phyloP scores from a whole-genome alignment of 2,113 vertebrate species.

The Sterrhoptilus dennistouni region DNA sequence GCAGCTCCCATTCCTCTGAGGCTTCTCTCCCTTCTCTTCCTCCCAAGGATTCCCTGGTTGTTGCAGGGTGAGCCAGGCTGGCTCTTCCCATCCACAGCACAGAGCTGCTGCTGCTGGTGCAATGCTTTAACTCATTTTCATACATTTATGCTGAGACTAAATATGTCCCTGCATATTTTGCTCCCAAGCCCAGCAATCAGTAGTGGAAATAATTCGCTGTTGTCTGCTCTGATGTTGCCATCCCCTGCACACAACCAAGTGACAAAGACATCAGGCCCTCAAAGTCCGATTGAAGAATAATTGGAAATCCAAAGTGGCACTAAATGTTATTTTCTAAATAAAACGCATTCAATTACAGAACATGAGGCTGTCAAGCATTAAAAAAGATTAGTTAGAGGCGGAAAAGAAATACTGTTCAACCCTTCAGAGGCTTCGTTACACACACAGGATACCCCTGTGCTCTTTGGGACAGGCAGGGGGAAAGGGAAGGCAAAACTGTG shows the following conservation, averaged over 20 bases:
- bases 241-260: constrained; percentile 56
- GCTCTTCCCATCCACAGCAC: rapidly evolving
- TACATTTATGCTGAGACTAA: background rate
- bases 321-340: constrained; percentile 75
- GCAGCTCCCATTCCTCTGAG: background rate
- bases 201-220: constrained; percentile 56
- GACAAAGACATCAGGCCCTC: constrained; percentile 66
- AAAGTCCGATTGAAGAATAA: constrained; percentile 74
- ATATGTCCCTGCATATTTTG: constrained; percentile 20
- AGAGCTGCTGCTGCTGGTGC: background rate
- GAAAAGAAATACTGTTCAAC: background rate
- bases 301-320: constrained; percentile 74
- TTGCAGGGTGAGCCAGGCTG: background rate
- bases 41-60: background rate
- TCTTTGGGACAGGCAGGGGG: background rate
- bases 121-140: background rate
- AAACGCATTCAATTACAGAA: constrained; percentile 65
- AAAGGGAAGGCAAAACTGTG: background rate
- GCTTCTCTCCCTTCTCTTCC: background rate
- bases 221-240: constrained; percentile 65
- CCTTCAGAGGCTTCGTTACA: constrained; percentile 22
- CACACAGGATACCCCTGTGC: background rate
- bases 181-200: constrained; percentile 26
- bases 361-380: constrained; percentile 28
- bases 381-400: constrained; percentile 49